A percentile compares a stretch with the other conserved stretches of the same genome.
These are phyloP conservation scores for Coelogynopora nodosa DNA, from an alignment of 2,888 invertebrate species.

Conservation along the genomic window DNA sequence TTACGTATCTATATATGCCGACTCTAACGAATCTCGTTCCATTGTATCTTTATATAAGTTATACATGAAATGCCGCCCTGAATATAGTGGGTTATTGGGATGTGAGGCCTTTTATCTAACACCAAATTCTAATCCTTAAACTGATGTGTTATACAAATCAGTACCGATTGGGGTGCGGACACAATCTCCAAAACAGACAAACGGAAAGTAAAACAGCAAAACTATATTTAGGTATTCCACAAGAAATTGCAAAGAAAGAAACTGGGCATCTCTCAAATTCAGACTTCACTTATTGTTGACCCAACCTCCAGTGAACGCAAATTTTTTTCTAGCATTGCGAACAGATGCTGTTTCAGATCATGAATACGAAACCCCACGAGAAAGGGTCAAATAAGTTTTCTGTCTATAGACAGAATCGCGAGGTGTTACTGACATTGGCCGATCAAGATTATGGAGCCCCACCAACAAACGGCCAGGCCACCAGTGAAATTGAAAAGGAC, in stretches of 20 bases:
- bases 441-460: background rate
- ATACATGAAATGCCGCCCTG: background rate
- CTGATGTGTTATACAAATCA: slow-evolving; percentile 10
- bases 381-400: background rate
- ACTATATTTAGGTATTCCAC: background rate
- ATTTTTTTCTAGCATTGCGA: too few species aligned
- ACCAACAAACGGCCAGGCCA: background rate
- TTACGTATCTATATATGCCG: slow-evolving; percentile 21
- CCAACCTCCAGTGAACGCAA: background rate
- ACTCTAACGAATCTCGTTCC: slow-evolving; percentile 13
- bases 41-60: background rate
- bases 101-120: slow-evolving; percentile 17
- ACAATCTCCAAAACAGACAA: background rate
- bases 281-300: background rate
- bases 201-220: background rate
- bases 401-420: background rate
- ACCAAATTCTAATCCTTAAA: slow-evolving; percentile 12
- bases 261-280: background rate
- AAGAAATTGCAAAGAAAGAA: background rate
- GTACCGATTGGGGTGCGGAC: background rate
- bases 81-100: background rate
- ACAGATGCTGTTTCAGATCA: background rate
- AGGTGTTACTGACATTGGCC: background rate
- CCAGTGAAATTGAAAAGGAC: background rate
- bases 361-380: background rate